A percentile compares a stretch with the other conserved stretches of the same genome.
Evolutionary conservation across 1,140 invertebrate species (phyloP).

Genomic region (Bombus confusus): DNA sequence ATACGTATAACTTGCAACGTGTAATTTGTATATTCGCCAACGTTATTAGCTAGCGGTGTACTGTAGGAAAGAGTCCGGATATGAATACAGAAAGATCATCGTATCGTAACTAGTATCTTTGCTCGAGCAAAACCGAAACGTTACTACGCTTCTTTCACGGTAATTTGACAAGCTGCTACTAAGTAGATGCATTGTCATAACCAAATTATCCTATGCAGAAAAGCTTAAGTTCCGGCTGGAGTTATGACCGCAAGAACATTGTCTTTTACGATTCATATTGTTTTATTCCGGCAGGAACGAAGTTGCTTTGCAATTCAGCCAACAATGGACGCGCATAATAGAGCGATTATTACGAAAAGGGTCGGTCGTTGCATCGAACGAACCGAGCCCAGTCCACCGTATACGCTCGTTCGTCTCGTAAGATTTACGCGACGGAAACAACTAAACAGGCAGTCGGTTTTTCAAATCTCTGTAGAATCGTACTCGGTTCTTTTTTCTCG

Average conservation of each 20-base stretch:
- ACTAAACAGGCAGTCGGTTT: slow-evolving; percentile 16
- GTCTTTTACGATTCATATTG: slow-evolving; percentile 10
- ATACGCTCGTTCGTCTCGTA: neutral
- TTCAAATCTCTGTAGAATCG: neutral
- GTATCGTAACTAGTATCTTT: neutral
- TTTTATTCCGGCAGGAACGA: neutral
- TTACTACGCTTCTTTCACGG: neutral
- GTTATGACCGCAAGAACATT: neutral
- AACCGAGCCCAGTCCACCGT: neutral
- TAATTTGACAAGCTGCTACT: neutral
- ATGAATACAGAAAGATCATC: neutral
- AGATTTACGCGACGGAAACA: slow-evolving; percentile 8
- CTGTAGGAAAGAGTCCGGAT: neutral
- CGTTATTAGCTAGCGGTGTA: neutral
- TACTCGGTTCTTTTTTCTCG: neutral
- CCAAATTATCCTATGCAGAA: neutral
- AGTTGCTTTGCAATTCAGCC: slow-evolving; percentile 12
- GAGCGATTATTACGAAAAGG: slow-evolving; percentile 27
- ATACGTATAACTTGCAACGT: neutral
- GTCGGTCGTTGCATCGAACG: slow-evolving; percentile 20
- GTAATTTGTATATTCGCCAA: neutral
- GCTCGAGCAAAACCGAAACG: neutral
- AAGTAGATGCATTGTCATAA: neutral
- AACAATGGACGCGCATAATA: slow-evolving; percentile 19
- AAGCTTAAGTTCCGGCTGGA: neutral